Percentiles rank a stretch among this genome's conserved stretches.
These are phyloP conservation scores for Drosophila lacicola DNA, from an alignment of 2,888 invertebrate genomes.

Conservation along the genomic window DNA sequence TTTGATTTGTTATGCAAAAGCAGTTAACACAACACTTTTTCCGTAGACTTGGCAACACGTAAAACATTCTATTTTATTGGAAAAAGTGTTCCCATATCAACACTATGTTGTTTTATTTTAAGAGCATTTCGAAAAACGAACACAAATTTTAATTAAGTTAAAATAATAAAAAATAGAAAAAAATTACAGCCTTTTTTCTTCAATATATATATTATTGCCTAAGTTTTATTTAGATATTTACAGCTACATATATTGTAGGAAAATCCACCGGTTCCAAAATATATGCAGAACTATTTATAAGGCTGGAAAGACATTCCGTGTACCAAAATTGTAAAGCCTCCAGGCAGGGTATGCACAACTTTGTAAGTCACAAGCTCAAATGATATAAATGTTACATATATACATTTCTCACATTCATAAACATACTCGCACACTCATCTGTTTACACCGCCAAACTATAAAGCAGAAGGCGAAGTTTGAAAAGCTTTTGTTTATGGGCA, in stretches of 20 bases:
- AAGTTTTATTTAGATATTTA: no score
- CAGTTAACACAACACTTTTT: neutral
- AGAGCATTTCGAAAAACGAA: no score
- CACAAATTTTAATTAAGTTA: neutral
- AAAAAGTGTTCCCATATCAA: neutral
- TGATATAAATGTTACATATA: slow-evolving; percentile 1
- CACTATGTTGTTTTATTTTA: no score
- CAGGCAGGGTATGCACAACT: slow-evolving; percentile 3
- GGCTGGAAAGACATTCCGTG: neutral
- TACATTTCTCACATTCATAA: slow-evolving; percentile 4
- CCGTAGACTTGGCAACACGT: neutral
- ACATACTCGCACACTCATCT: neutral
- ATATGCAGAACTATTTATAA: neutral
- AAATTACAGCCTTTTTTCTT: no score
- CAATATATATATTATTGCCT: no score
- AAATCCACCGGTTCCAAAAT: no score
- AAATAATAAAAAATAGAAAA: neutral
- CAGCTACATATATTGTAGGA: neutral
- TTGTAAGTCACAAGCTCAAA: slow-evolving; percentile 26
- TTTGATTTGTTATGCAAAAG: neutral
- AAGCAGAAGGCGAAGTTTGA: neutral
- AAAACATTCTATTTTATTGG: neutral
- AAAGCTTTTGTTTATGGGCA: slow-evolving; percentile 7
- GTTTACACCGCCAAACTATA: neutral
- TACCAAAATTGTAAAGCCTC: neutral